phyloP scores from a whole-genome alignment of 2,888 invertebrate species.

The Acronicta alni region DNA sequence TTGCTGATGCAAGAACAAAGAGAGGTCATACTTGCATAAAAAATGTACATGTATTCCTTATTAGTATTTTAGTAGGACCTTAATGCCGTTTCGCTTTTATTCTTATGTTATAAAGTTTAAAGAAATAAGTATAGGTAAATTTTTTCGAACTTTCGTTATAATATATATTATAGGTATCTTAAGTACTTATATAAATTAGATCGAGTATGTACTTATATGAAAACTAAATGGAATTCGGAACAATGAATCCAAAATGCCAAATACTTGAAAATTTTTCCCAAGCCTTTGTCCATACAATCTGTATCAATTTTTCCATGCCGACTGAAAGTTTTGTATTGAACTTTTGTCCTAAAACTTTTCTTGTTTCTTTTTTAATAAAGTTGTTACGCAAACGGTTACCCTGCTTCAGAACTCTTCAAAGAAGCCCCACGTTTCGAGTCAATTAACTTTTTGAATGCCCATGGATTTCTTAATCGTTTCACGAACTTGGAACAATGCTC shows the following conservation, averaged over 20 bases:
- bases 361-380: constrained; percentile 27
- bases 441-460: constrained; percentile 44
- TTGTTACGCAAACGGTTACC: constrained; percentile 51
- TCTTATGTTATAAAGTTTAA: no score
- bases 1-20: no score
- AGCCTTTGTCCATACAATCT: constrained; percentile 6
- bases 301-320: constrained; percentile 18
- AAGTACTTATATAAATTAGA: no score
- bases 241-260: background rate
- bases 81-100: no score
- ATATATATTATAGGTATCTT: no score
- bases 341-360: constrained; percentile 14
- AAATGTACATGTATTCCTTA: no score
- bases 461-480: constrained; percentile 48
- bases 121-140: no score
- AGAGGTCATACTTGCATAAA: no score
- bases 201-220: no score
- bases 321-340: constrained; percentile 19
- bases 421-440: constrained; percentile 50
- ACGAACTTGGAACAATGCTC: constrained; percentile 57
- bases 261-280: constrained; percentile 9
- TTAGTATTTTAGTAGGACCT: no score
- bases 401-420: constrained; percentile 49
- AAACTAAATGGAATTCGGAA: background rate
- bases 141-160: no score